Conservation (phyloP, 2,113 vertebrate species). For the Lagopus muta region DNA sequence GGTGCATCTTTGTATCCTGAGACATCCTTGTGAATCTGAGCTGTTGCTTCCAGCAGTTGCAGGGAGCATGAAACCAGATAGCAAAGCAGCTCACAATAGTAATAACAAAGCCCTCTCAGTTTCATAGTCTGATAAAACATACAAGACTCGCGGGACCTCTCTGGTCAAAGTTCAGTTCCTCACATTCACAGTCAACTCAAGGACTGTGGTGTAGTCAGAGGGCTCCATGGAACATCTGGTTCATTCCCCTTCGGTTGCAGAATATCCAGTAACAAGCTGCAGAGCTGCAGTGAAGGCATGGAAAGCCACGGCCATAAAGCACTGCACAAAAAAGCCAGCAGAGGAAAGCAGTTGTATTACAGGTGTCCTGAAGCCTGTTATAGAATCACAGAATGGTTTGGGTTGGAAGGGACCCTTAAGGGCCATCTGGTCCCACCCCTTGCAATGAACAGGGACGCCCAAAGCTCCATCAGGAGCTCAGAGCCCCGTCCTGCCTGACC, state of each 20-base stretch:
- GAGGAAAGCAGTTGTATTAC: not conserved
- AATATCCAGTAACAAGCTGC: not conserved
- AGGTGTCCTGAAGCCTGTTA: not conserved
- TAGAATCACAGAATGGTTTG: too few species aligned
- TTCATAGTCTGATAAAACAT: conserved; percentile 3
- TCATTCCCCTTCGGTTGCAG: not conserved
- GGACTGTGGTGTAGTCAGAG: not conserved
- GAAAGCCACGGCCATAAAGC: not conserved
- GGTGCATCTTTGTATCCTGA: not conserved
- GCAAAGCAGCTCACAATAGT: not conserved
- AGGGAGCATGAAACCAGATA: not conserved
- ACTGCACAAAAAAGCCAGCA: too few species aligned
- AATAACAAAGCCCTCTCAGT: not conserved
- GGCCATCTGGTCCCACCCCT: too few species aligned
- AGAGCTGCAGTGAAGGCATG: not conserved
- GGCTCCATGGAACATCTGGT: not conserved
- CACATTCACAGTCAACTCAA: not conserved
- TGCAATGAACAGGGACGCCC: too few species aligned
- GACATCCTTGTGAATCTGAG: not conserved
- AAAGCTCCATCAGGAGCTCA: too few species aligned
- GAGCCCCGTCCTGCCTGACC: too few species aligned
- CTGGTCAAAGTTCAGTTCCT: conserved; percentile 37
- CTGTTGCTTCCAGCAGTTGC: not conserved
- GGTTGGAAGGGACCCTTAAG: too few species aligned
- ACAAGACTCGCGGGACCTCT: not conserved